Percentiles rank a stretch among this genome's conserved stretches.
Conservation (phyloP, 2,888 invertebrate species). For the Euzetes globulus region DNA sequence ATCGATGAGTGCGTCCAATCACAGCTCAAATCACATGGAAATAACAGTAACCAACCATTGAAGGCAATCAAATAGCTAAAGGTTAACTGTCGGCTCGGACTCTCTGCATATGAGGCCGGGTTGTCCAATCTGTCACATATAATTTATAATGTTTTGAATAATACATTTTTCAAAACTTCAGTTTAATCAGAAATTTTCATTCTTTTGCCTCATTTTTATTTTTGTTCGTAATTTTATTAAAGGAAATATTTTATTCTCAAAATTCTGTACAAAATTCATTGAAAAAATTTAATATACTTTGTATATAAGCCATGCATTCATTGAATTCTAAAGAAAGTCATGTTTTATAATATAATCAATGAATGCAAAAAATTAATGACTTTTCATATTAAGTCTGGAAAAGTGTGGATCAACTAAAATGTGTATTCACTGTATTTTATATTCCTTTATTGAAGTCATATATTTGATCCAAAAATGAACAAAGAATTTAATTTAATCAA, state of each 20-base stretch:
- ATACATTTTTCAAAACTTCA: too few species aligned
- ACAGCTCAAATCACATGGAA: conserved; percentile 49
- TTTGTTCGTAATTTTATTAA: not conserved
- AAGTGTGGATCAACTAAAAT: too few species aligned
- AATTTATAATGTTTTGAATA: too few species aligned
- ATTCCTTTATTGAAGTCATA: too few species aligned
- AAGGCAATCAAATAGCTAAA: conserved; percentile 47
- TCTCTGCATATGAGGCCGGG: conserved; percentile 48
- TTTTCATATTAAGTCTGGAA: not conserved
- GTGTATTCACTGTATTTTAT: too few species aligned
- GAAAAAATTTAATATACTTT: not conserved
- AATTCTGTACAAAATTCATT: not conserved
- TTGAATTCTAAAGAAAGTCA: not conserved
- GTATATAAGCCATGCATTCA: not conserved
- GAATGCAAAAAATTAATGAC: not conserved
- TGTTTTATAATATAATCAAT: conserved; percentile 4
- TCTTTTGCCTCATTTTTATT: not conserved
- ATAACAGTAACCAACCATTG: conserved; percentile 48
- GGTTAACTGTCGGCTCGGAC: conserved; percentile 47
- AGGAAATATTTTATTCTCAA: not conserved
- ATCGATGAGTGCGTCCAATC: conserved; percentile 52
- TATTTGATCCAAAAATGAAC: too few species aligned
- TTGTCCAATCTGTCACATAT: conserved; percentile 48
- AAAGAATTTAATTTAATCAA: too few species aligned
- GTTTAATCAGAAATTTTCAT: not conserved